A percentile compares a stretch with the other conserved stretches of the same genome.
Conservation (phyloP, 2,797 vertebrate genomes). For the Rhincodon typus region DNA sequence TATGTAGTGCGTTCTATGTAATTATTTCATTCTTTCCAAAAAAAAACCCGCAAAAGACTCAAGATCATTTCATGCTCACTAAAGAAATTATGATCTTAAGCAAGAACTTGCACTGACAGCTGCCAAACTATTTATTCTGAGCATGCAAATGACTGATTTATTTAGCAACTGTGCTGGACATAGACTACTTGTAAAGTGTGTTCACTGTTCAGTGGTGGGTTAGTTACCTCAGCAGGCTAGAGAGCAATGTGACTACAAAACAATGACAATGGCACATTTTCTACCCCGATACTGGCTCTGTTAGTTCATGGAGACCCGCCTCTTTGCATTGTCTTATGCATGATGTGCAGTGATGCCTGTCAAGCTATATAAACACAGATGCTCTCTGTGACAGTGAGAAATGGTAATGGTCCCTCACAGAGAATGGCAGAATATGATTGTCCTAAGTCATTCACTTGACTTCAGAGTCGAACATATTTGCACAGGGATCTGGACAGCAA, state of each 20-base stretch:
- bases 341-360: not conserved
- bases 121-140: not conserved
- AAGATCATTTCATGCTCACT: not conserved
- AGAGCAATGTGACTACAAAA: not conserved
- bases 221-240: too few relatives aligned
- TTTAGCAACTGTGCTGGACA: not conserved
- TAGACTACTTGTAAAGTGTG: not conserved
- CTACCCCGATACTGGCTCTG: not conserved
- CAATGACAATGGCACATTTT: not conserved
- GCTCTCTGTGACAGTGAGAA: too few relatives aligned
- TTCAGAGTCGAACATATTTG: too few relatives aligned
- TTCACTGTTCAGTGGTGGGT: too few relatives aligned
- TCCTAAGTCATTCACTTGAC: too few relatives aligned
- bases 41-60: not conserved
- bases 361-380: not conserved
- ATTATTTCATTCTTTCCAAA: not conserved
- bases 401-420: too few relatives aligned
- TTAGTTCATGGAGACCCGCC: not conserved
- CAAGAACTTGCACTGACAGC: not conserved
- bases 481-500: too few relatives aligned
- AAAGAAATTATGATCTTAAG: not conserved
- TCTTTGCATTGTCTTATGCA: not conserved
- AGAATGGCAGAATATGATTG: too few relatives aligned
- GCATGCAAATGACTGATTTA: not conserved
- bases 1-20: not conserved